Evolutionary conservation across 2,888 invertebrate species (phyloP), one percentile per base, ranked within the genome.

Genomic region (Diogma glabrata): DNA sequence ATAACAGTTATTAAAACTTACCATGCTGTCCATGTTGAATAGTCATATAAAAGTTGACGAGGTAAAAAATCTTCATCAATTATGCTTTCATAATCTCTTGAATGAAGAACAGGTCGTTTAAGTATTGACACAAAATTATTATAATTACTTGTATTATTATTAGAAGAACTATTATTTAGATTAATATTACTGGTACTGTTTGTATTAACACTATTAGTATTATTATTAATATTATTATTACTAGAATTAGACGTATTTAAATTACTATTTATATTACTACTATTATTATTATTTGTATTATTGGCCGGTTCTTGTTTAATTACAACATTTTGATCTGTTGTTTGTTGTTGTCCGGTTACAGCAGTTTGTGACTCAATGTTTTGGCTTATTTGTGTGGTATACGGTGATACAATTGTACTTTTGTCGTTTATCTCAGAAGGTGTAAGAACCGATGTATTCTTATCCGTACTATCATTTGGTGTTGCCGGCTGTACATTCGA

Each of bases 41-140:
- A 92, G 71, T 94, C 92, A 70, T 94, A 94, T 17, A 95, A 77
- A 72, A 86, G 78, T 59, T 87, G 83, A 57, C 87, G 75, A 52
- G 82, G 79, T 60, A 82, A 81, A 64, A 85, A 86, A 65, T 92
- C 90, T 60, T 89, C 89, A 22, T 84, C 78, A 51, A 86, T 75
- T 60, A 84, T 82, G 53, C 79, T 80, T 61, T 91, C 88, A 58
- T 84, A 82, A 62, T 87, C 87, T 61, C 83, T 82, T 47, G 82
- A 79, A 49, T 80, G 82, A 61, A 94, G 75, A 56, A 79, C 72
- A 33, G 94, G 94, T 63, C 91, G 76, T 68, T 87, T 86, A 61
- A 82, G 69, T 56, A 74, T 66, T 52, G 64, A 66, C 14, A 64
- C 60, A 51, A 64, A 40, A 51, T 51, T 45, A 46, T 28, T 26